Evolutionary conservation across 2,888 invertebrate genomes (phyloP).

Genomic region (Hirtodrosophila cameraria): DNA sequence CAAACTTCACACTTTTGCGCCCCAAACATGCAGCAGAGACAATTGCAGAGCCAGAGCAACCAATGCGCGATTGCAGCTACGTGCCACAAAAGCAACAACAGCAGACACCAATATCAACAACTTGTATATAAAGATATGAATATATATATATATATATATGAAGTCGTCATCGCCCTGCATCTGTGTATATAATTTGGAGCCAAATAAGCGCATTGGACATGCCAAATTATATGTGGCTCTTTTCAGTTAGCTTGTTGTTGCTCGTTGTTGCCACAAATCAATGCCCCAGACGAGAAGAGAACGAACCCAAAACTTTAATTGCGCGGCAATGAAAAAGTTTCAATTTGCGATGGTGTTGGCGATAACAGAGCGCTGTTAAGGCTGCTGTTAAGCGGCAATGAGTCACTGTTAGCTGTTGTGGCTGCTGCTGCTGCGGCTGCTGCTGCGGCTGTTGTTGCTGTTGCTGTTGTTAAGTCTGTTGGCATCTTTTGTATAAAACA

Average conservation of each 20-base stretch:
- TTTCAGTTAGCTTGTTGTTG: constrained; percentile 27
- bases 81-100: constrained; percentile 30
- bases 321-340: constrained; percentile 58
- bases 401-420: constrained; percentile 56
- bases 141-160: constrained; percentile 39
- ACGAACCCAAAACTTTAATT: constrained; percentile 58
- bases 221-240: constrained; percentile 59
- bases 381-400: constrained; percentile 48
- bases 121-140: not conserved
- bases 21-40: constrained; percentile 36
- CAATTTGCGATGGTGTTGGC: constrained; percentile 73
- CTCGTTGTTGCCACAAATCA: constrained; percentile 55
- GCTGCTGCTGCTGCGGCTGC: constrained; percentile 12
- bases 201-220: constrained; percentile 73
- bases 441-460: constrained; percentile 29
- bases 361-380: constrained; percentile 68
- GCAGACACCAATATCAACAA: constrained; percentile 24
- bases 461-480: constrained; percentile 53
- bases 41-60: constrained; percentile 16
- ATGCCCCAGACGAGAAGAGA: constrained; percentile 34
- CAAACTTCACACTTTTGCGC: constrained; percentile 79
- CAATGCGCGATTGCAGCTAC: constrained; percentile 47
- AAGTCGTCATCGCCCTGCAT: constrained; percentile 63
- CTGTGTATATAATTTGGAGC: constrained; percentile 68
- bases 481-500: constrained; percentile 70